These are phyloP conservation scores for Melanerpes formicivorus DNA, from an alignment of 2,113 vertebrate species.

Conservation along the genomic window DNA sequence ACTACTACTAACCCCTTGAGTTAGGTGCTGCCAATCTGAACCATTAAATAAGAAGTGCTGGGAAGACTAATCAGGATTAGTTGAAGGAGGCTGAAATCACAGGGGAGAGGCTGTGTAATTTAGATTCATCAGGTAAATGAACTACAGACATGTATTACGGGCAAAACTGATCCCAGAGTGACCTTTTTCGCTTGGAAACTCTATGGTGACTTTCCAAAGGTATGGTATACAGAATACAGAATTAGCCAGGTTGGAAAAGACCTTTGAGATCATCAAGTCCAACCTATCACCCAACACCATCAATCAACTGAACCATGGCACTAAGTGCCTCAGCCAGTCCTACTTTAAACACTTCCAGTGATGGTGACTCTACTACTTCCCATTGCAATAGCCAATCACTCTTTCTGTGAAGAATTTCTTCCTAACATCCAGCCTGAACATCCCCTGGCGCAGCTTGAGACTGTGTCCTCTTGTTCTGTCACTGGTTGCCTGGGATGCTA, in stretches of 20 bases:
- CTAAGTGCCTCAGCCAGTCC: too few species aligned
- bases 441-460: too few species aligned
- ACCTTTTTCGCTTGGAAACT: not conserved
- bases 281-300: too few species aligned
- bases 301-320: too few species aligned
- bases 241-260: too few species aligned
- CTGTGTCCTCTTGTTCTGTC: too few species aligned
- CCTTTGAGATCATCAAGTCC: too few species aligned
- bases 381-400: too few species aligned
- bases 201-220: not conserved
- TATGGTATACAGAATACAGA: not conserved
- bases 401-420: too few species aligned
- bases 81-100: not conserved
- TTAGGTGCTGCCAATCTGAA: not conserved
- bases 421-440: too few species aligned
- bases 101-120: not conserved
- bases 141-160: not conserved
- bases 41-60: not conserved
- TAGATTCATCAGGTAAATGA: conserved; percentile 21
- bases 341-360: too few species aligned
- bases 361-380: too few species aligned
- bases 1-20: not conserved
- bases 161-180: not conserved
- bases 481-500: not conserved
- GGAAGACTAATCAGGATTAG: not conserved